Conservation (phyloP, 2,888 invertebrate genomes). For the Microplitis deprimator region DNA sequence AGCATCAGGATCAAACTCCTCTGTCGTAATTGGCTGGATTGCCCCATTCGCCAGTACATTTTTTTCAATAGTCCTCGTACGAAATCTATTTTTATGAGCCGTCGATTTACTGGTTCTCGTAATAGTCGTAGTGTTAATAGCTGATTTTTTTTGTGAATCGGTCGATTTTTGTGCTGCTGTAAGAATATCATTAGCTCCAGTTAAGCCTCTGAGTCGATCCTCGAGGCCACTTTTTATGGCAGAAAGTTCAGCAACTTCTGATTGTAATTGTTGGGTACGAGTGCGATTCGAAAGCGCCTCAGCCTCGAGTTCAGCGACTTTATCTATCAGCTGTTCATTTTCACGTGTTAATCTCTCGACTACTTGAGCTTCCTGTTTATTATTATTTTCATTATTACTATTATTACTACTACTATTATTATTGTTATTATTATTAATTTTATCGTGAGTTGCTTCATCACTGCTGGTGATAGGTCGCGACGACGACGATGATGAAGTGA, state of each 20-base stretch:
- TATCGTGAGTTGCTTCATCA: background rate
- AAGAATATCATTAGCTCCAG: slow-evolving; percentile 53
- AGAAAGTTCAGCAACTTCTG: slow-evolving; percentile 76
- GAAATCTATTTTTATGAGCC: slow-evolving; percentile 66
- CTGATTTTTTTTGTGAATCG: slow-evolving; percentile 54
- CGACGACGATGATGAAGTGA: slow-evolving; percentile 38
- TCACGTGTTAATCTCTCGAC: slow-evolving; percentile 79
- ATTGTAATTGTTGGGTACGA: slow-evolving; percentile 78
- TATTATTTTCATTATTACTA: slow-evolving; percentile 56
- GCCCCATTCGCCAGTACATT: slow-evolving; percentile 63
- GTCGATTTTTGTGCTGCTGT: slow-evolving; percentile 58
- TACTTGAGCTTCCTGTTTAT: slow-evolving; percentile 49
- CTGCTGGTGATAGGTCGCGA: background rate
- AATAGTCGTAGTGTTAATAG: slow-evolving; percentile 53
- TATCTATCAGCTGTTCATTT: slow-evolving; percentile 82
- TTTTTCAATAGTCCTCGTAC: slow-evolving; percentile 70
- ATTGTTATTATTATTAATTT: slow-evolving; percentile 3
- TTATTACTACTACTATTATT: slow-evolving; percentile 45
- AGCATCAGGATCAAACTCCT: slow-evolving; percentile 57
- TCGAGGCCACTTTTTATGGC: slow-evolving; percentile 67
- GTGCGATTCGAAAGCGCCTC: slow-evolving; percentile 80
- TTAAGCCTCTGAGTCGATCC: slow-evolving; percentile 65
- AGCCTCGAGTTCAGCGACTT: slow-evolving; percentile 84
- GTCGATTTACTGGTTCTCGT: slow-evolving; percentile 57
- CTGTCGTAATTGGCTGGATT: slow-evolving; percentile 47